Conservation (phyloP, 2,113 vertebrate genomes). For the Aegypius monachus region DNA sequence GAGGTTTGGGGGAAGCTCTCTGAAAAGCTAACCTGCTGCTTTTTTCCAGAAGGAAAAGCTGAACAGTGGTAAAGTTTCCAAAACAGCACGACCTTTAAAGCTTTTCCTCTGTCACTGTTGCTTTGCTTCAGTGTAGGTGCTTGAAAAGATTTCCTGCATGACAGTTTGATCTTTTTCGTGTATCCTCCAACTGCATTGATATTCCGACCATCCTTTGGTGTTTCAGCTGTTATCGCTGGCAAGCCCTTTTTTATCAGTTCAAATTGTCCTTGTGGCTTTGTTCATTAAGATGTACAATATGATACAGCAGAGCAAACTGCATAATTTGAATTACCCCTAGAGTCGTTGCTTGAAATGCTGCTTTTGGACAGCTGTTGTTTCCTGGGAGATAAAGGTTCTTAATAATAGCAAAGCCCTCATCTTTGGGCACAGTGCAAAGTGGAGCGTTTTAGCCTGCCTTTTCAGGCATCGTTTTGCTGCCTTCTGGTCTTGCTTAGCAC, state of each 20-base stretch:
- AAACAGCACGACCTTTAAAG: background rate
- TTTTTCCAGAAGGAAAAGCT: background rate
- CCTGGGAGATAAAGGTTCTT: background rate
- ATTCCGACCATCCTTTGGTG: background rate
- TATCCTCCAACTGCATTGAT: background rate
- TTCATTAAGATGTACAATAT: constrained; percentile 45
- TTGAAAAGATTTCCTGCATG: background rate
- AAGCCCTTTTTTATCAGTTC: background rate
- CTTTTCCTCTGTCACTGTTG: background rate
- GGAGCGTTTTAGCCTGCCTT: background rate
- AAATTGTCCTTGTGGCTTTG: constrained; percentile 52
- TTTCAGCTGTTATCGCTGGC: background rate
- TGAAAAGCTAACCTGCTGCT: background rate
- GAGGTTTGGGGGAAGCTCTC: background rate
- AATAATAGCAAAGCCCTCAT: background rate
- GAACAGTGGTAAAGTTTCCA: background rate
- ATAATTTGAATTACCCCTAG: constrained; percentile 23
- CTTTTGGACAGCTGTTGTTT: background rate
- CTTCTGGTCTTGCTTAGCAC: background rate
- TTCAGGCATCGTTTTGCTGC: background rate
- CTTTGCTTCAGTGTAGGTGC: background rate
- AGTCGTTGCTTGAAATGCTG: background rate
- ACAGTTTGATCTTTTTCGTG: background rate
- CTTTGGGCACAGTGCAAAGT: accelerated
- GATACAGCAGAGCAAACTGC: background rate